Evolutionary conservation across 2,797 vertebrate genomes (phyloP).

Genomic region (Acanthurus tractus): DNA sequence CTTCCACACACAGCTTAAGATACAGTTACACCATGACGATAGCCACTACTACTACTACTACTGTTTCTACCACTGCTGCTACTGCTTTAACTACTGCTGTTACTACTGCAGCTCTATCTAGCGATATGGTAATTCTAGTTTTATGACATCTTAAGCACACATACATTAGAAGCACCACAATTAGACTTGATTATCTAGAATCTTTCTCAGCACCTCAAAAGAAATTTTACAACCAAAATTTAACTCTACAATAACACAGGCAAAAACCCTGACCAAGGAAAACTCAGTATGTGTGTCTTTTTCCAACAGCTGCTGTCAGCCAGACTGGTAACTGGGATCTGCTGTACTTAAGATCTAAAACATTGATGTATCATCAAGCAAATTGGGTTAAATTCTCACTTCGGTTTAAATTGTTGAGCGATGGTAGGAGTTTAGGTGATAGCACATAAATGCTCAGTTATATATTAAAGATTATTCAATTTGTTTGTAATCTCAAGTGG

Average conservation of each 20-base stretch:
- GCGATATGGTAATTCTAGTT: background rate
- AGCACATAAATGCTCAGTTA: background rate
- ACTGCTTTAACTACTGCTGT: background rate
- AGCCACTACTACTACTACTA: constrained; percentile 22
- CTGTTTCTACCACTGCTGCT: constrained; percentile 19
- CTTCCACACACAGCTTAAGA: constrained; percentile 53
- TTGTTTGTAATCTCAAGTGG: background rate
- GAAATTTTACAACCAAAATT: background rate
- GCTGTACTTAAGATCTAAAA: too few species aligned
- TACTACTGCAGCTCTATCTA: background rate
- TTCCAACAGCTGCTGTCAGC: background rate
- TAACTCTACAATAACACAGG: constrained; percentile 3
- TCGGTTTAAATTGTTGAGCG: background rate
- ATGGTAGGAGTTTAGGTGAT: background rate
- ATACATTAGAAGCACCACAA: background rate
- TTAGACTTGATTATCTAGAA: background rate
- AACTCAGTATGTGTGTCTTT: background rate
- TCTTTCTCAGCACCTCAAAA: background rate
- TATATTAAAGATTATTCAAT: background rate
- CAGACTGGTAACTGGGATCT: too few species aligned
- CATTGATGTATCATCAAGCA: background rate
- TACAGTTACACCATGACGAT: constrained; percentile 49
- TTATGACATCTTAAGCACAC: constrained; percentile 1
- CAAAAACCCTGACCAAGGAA: background rate
- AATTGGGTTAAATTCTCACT: background rate